Evolutionary conservation across 2,797 vertebrate species (phyloP).

Genomic region (Helicolenus hilgendorfi): DNA sequence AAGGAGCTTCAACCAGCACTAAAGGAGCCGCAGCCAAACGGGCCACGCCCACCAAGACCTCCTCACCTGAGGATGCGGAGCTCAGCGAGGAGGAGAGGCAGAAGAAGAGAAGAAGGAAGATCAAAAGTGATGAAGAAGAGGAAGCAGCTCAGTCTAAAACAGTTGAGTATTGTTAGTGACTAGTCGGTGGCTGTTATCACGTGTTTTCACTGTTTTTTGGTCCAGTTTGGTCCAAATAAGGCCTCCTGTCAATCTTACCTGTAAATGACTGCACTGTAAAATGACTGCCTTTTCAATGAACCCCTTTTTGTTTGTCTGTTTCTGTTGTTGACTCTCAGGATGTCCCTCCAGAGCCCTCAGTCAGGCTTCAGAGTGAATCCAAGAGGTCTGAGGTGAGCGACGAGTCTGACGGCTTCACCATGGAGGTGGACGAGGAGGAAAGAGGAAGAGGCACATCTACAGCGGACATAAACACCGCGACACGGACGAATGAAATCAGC

Average conservation of each 20-base stretch:
- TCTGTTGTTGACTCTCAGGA: constrained; percentile 3
- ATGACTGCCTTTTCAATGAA: too few species aligned
- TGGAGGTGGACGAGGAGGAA: neutral
- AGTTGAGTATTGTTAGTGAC: constrained; percentile 21
- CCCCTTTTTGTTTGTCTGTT: neutral
- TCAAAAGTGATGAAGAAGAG: constrained; percentile 21
- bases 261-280: neutral
- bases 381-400: neutral
- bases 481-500: neutral
- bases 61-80: constrained; percentile 53
- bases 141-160: constrained; percentile 32
- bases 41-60: neutral
- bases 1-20: constrained; percentile 5
- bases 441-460: neutral
- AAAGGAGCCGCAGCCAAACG: constrained; percentile 15
- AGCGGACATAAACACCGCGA: accelerated
- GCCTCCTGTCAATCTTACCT: neutral
- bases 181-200: neutral
- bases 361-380: neutral
- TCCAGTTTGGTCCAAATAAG: neutral
- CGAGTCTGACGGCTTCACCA: neutral
- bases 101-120: constrained; percentile 57
- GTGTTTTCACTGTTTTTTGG: neutral
- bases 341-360: neutral
- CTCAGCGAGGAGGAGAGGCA: constrained; percentile 39